Evolutionary conservation across 1,140 invertebrate species (phyloP).

Genomic region (Dendrolimus kikuchii): DNA sequence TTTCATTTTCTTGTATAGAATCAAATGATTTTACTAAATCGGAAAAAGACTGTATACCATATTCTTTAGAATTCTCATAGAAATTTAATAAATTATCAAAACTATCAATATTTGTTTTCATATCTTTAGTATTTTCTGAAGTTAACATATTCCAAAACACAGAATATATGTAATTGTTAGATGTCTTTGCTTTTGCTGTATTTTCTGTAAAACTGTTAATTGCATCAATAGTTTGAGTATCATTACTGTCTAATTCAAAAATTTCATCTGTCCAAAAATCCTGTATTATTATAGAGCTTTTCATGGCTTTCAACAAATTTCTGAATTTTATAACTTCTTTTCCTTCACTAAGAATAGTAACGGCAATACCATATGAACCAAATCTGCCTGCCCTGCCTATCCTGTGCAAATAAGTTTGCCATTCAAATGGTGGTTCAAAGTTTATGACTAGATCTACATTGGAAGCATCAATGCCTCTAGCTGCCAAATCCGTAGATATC

Average conservation of each 20-base stretch:
- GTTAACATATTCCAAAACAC: conserved; percentile 27
- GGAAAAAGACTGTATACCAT: conserved; percentile 31
- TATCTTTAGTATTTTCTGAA: conserved; percentile 79
- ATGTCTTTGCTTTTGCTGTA: conserved; percentile 49
- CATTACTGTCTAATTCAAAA: no score
- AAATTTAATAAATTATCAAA: conserved; percentile 35
- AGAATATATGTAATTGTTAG: no score
- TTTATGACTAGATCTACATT: conserved; percentile 96
- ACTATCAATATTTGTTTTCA: conserved; percentile 7
- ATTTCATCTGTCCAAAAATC: conserved; percentile 32
- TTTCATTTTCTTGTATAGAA: no score
- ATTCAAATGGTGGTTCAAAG: conserved; percentile 87
- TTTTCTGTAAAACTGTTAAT: conserved; percentile 4
- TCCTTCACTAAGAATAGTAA: conserved; percentile 77
- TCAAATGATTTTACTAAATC: conserved; percentile 34
- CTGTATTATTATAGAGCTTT: conserved; percentile 27
- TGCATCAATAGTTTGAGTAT: conserved; percentile 4
- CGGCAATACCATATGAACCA: conserved; percentile 82
- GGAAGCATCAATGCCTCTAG: conserved; percentile 91
- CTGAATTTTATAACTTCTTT: conserved; percentile 75
- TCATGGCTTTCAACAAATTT: conserved; percentile 64
- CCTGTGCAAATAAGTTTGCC: conserved; percentile 94
- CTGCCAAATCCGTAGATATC: conserved; percentile 92
- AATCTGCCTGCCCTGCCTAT: conserved; percentile 95
- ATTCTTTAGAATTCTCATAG: conserved; percentile 17